Evolutionary conservation across 2,888 invertebrate species (phyloP).

Genomic region (Neocrepidodera transversa): DNA sequence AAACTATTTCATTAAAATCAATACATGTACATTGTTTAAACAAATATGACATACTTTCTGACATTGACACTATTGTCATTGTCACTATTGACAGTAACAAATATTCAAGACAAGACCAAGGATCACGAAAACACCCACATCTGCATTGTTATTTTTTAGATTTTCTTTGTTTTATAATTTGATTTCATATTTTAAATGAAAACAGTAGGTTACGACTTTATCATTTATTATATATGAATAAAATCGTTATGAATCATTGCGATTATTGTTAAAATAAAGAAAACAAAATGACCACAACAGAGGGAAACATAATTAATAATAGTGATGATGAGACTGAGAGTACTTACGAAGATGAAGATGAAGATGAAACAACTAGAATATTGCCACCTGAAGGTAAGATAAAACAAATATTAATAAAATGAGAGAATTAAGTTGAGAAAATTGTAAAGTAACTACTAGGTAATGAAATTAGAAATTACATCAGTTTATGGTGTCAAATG

Average conservation of each 20-base stretch:
- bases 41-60: background rate
- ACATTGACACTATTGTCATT: background rate
- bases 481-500: no score
- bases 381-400: conserved; percentile 57
- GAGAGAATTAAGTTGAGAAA: no score
- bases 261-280: background rate
- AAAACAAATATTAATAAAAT: no score
- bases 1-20: no score
- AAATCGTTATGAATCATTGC: background rate
- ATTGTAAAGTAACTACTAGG: no score
- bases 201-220: conserved; percentile 12
- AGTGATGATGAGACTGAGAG: conserved; percentile 43
- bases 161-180: conserved; percentile 18
- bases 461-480: no score
- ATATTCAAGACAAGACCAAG: no score
- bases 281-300: conserved; percentile 41
- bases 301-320: conserved; percentile 39
- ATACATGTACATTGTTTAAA: no score
- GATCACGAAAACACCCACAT: background rate
- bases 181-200: conserved; percentile 7
- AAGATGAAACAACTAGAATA: conserved; percentile 58
- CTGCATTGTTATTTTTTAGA: conserved; percentile 5
- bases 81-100: background rate
- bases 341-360: conserved; percentile 52
- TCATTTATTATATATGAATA: background rate